Base-by-base conservation (phyloP, 1,140 invertebrate species). In the Drosophila auraria region DNA sequence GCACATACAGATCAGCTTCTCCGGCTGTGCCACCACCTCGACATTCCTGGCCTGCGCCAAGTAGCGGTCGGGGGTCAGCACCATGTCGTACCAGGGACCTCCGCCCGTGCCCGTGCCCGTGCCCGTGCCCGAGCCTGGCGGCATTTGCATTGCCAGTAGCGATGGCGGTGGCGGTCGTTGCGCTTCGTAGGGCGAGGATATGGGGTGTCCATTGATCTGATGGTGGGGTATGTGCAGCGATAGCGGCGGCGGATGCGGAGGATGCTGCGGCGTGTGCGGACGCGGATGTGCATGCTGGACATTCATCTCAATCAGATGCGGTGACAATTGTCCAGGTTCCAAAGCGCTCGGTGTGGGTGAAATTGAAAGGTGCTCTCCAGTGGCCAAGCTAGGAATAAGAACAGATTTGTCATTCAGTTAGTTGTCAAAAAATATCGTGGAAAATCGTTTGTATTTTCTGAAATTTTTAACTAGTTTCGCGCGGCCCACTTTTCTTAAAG, bases 51-150 rank as follows among this genome's bases (percentile, higher is more conserved):
- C 93, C 54, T 93, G 93, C 1, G 93, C 90, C 50, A 95, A 71
- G 82, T 94, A 95, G 47, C 94, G 92, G 82, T 95, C 94, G 14
- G 94, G 94, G 3, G 94, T 93, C 49, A 87, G 45, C 11, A 92
- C 56, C 27, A 90, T 50, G 9, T 93, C 89, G 58, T 78, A 90
- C 83, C 84, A 87, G 1, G 75, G 54, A 15, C 6, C 23, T 4
- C 4, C 25, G 11, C 27, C 64, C 40, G 8, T 9, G 6, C 4
- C 44, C 17, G 27, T 30, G 11, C 27, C 64, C 40, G 8, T 9
- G 6, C 4, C 44, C 17, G 27, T 30, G 27, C 5, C 44, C 45
- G 9, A 36, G 9, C 50, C 33, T 17, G 38, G 14, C 20, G 49
- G 14, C 36, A 47, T 45, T 20, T 56, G 79, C 61, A 68, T 58